Evolutionary conservation across 2,888 invertebrate genomes (phyloP), one percentile per base, ranked within the genome.

Genomic region (Pristionchus mayeri): DNA sequence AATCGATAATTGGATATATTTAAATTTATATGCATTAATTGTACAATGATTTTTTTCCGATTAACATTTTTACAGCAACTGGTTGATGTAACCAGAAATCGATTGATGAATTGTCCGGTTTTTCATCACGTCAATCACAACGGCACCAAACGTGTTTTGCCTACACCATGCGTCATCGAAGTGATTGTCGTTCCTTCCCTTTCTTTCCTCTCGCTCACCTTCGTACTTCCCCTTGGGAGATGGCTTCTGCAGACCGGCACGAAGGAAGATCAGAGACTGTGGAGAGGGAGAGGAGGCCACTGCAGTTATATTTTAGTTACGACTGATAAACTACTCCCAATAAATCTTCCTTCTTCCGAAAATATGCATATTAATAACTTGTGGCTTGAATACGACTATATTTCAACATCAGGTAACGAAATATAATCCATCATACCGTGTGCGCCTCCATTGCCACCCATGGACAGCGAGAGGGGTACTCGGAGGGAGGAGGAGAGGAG

Each of bases 231-330:
- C 71, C 16, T 40, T 71, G 40, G 71, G 71, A 0, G 71, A 71
- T 18, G 71, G 71, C 40, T 44, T 71, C 71, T 71, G 71, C 40
- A 71, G 71, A 0, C 71, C 71, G 9, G 71, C 71, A 11, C 71
- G 71, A 21, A 71, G 18, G 71, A 71, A 71, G n/a, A 71, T n/a
- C 71, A 71, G 21, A n/a, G 71, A 71, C 24, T 71, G 71, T 3
- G 71, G 71, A 24, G 71, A 71, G 13, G 71, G 71, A 2, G 71
- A 71, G 2, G 40, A 37, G 71, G 71, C 71, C 2, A 44, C 71
- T 71, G 71, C 13, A 37, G n/a, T 21, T 7, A 44, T 9, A 44
- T 44, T 44, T 6, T 6, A 44, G 44, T 44, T 44, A 9, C 13
- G 44, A 44, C 6, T 6, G 7, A 44, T 13, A 44, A 44, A 44